Conservation (phyloP, 2,888 invertebrate species). For the Anthrax anthrax region DNA sequence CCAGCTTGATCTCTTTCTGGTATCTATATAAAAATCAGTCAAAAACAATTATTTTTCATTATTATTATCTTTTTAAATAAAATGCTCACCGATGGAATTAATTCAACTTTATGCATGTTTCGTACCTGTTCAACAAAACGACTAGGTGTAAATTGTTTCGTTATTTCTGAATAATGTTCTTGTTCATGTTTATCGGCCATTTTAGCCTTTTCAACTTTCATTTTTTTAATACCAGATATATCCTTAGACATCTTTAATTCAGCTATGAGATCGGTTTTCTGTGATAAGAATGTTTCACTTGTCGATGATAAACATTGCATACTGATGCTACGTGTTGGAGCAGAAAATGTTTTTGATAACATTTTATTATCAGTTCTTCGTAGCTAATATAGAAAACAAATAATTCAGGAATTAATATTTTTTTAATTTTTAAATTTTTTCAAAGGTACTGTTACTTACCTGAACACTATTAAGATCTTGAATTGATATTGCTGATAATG, state of each 20-base stretch:
- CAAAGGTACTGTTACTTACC: slow-evolving; percentile 16
- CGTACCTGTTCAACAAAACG: slow-evolving; percentile 83
- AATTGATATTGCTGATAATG: slow-evolving; percentile 74
- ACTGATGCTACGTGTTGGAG: slow-evolving; percentile 63
- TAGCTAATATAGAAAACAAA: slow-evolving; percentile 30
- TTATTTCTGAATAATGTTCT: slow-evolving; percentile 70
- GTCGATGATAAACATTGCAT: slow-evolving; percentile 54
- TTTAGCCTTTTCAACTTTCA: slow-evolving; percentile 80
- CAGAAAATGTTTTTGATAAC: slow-evolving; percentile 69
- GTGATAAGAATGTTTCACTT: slow-evolving; percentile 53
- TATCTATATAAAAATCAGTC: slow-evolving; percentile 43
- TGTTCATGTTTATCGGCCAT: slow-evolving; percentile 71
- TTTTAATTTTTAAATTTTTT: background rate
- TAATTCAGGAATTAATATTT: background rate
- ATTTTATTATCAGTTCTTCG: slow-evolving; percentile 56
- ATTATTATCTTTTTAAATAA: background rate
- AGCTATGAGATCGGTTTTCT: slow-evolving; percentile 77
- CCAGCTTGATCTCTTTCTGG: slow-evolving; percentile 81
- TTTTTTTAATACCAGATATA: slow-evolving; percentile 82
- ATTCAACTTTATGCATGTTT: too few relatives aligned
- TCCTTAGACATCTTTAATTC: slow-evolving; percentile 86
- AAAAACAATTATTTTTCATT: slow-evolving; percentile 13
- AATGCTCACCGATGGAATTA: too few relatives aligned
- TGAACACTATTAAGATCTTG: slow-evolving; percentile 74
- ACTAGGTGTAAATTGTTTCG: slow-evolving; percentile 67